phyloP scores from a whole-genome alignment of 92 coral and sea anemone species.

The Phenganax stokvisi region DNA sequence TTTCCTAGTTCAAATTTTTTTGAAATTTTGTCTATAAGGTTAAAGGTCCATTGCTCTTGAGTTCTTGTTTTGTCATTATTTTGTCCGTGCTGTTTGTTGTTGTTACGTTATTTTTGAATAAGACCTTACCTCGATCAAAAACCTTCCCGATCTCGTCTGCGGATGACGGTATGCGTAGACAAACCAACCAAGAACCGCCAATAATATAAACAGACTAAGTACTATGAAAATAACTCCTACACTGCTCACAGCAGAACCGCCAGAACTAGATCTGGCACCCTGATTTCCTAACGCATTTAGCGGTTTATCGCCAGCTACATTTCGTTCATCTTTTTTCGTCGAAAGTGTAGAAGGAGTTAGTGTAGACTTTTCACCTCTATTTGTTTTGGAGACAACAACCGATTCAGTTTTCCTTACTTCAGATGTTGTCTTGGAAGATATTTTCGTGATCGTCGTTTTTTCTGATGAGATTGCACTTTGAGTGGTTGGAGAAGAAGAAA shows the following conservation, averaged over 20 bases:
- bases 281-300: background rate
- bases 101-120: too few species aligned
- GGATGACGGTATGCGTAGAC: slow-evolving; percentile 81
- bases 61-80: too few species aligned
- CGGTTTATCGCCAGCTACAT: background rate
- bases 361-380: background rate
- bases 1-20: too few species aligned
- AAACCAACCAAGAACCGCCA: slow-evolving; percentile 59
- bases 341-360: background rate
- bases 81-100: too few species aligned
- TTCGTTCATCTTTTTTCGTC: background rate
- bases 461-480: background rate
- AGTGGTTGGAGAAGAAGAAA: background rate
- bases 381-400: background rate
- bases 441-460: background rate
- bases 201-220: slow-evolving; percentile 24
- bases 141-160: slow-evolving; percentile 70
- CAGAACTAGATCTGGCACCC: slow-evolving; percentile 5
- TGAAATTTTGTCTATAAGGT: too few species aligned
- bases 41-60: too few species aligned
- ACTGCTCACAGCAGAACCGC: background rate
- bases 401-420: background rate
- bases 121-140: slow-evolving; percentile 63
- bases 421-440: background rate
- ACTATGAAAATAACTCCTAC: slow-evolving; percentile 42